Conservation (phyloP, 2,888 invertebrate species). For the Trichopria drosophilae region DNA sequence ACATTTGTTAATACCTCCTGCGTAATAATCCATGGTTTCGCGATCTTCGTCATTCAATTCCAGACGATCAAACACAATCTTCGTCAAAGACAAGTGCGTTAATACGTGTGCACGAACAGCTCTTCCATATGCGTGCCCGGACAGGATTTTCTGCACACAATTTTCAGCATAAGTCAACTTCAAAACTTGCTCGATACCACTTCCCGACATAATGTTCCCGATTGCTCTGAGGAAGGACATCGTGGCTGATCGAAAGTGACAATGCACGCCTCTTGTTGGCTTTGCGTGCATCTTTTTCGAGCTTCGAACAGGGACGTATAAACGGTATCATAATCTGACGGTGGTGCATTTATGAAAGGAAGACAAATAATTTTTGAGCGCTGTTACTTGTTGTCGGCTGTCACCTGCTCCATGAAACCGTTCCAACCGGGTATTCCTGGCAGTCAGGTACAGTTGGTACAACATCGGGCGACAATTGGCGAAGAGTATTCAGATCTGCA, state of each 20-base stretch:
- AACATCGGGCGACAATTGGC: no score
- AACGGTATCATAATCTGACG: no score
- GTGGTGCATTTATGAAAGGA: conserved; percentile 29
- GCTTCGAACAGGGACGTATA: no score
- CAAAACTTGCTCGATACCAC: not conserved
- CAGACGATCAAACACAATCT: no score
- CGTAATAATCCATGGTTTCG: no score
- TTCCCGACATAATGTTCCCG: conserved; percentile 1
- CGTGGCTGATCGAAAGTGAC: not conserved
- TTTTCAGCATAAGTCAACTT: conserved; percentile 41
- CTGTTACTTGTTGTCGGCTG: no score
- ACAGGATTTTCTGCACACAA: conserved; percentile 36
- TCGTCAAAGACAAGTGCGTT: no score
- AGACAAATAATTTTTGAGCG: conserved; percentile 27
- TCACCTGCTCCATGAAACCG: conserved; percentile 7
- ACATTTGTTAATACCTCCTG: no score
- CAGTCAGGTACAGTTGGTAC: no score
- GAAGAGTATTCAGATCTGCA: not conserved
- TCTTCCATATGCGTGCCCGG: conserved; percentile 15
- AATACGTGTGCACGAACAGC: conserved; percentile 17
- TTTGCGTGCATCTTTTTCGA: no score
- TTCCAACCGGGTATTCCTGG: conserved; percentile 4
- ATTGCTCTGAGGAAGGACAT: not conserved
- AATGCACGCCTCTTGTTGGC: no score
- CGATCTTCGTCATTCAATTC: no score